Evolutionary conservation across 2,888 invertebrate species (phyloP), one percentile per base, ranked within the genome.

Genomic region (Hymenopus coronatus): DNA sequence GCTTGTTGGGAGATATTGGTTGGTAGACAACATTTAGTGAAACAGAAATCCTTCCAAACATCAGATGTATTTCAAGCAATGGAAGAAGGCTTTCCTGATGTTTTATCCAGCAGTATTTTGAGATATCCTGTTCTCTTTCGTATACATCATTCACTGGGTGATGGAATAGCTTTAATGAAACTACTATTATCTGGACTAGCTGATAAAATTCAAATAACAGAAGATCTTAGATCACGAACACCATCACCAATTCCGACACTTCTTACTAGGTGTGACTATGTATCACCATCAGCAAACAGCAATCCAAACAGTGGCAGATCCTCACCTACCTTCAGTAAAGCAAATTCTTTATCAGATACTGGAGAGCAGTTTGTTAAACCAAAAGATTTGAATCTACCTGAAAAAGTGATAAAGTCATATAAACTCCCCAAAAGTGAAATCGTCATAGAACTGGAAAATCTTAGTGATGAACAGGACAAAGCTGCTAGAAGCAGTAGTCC

Each of bases 71-170:
- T 89, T 27, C 46, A 87, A n/a, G 87, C 89, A 12, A 83, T 89
- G 88, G 89, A 89, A 27, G 89, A 89, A 84, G 89, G 87, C 3
- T 30, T 70, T 9, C 40, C 54, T 70, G 85, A 85, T 14, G 54
- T 83, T 70, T 20, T 25, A 85, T 91, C 83, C 90, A 92, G 28
- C 88, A 90, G 90, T 90, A 91, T 90, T 91, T 92, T 54, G 91
- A 93, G 89, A 92, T 93, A 92, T 84, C 94, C 94, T 2, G 92
- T 95, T 70, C 91, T 95, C 89, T 94, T 95, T 90, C 93, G 95
- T 89, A 93, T 95, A 88, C 95, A 95, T 91, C 95, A 95, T 92
- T 93, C 94, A 8, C 91, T 95, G 1, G 95, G 94, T 1, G 95
- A 95, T 91, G 95, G 95, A 1, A 93, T 94, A 0, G 93, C 94